Evolutionary conservation across 2,113 vertebrate genomes (phyloP).

Genomic region (Ariopsis seemanni): DNA sequence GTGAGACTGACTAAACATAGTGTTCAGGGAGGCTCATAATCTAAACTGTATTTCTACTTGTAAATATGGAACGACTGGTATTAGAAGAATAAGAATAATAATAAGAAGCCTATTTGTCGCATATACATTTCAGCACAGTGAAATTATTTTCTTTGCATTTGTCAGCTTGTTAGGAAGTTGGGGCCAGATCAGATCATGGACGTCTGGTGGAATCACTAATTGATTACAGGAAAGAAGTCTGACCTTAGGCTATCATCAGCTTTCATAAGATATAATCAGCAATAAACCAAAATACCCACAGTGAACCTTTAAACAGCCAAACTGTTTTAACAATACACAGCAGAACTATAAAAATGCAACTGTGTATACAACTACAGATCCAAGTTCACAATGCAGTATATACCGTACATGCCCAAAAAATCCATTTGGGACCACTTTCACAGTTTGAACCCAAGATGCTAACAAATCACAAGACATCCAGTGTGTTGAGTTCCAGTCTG

Average conservation of each 20-base stretch:
- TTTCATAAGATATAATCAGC: background rate
- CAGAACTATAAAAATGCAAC: slow-evolving; percentile 16
- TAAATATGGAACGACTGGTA: background rate
- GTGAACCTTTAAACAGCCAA: background rate
- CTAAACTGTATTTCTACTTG: background rate
- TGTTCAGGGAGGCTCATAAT: background rate
- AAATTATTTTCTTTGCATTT: background rate
- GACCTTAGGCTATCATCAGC: background rate
- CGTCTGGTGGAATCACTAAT: background rate
- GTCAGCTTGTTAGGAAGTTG: background rate
- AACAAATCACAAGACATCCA: slow-evolving; percentile 11
- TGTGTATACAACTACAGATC: background rate
- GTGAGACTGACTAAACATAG: background rate
- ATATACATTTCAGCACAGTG: background rate
- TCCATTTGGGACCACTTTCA: background rate
- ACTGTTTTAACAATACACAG: background rate
- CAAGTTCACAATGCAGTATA: background rate
- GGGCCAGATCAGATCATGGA: background rate
- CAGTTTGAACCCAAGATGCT: background rate
- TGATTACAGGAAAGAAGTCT: background rate
- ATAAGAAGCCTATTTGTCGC: background rate
- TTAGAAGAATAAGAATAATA: background rate
- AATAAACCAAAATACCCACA: slow-evolving; percentile 21
- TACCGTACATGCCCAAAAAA: background rate
- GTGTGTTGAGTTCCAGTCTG: background rate